A percentile compares a stretch with the other conserved stretches of the same genome.
These are phyloP conservation scores for Leptopilina drosophilae DNA, from an alignment of 2,888 invertebrate genomes.

Conservation along the genomic window DNA sequence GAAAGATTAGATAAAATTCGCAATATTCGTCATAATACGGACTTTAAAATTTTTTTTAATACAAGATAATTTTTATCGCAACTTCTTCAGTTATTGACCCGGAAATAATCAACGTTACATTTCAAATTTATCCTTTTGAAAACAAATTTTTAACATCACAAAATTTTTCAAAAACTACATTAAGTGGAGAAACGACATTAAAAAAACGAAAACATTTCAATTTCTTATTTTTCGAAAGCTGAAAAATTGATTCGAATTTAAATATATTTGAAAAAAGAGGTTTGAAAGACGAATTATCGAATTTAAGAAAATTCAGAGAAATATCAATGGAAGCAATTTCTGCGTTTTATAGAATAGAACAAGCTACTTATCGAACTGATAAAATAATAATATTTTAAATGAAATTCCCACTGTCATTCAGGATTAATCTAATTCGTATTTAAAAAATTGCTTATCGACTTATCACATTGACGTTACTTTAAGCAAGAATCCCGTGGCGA, in stretches of 20 bases:
- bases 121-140: not conserved
- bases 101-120: not conserved
- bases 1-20: not conserved
- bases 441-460: constrained; percentile 13
- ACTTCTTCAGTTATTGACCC: not conserved
- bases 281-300: not conserved
- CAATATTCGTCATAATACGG: constrained; percentile 1
- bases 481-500: not conserved
- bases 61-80: not conserved
- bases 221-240: too few species aligned
- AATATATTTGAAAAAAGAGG: too few species aligned
- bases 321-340: not conserved
- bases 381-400: constrained; percentile 9
- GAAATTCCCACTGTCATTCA: constrained; percentile 10
- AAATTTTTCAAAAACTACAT: too few species aligned
- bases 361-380: not conserved
- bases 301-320: not conserved
- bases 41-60: constrained; percentile 4
- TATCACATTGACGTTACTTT: not conserved
- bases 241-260: too few species aligned
- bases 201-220: too few species aligned
- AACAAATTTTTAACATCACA: not conserved
- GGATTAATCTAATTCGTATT: not conserved
- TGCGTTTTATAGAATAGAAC: not conserved
- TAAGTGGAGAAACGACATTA: too few species aligned